Evolutionary conservation across 2,113 vertebrate genomes (phyloP).

Genomic region (Patagioenas fasciata): DNA sequence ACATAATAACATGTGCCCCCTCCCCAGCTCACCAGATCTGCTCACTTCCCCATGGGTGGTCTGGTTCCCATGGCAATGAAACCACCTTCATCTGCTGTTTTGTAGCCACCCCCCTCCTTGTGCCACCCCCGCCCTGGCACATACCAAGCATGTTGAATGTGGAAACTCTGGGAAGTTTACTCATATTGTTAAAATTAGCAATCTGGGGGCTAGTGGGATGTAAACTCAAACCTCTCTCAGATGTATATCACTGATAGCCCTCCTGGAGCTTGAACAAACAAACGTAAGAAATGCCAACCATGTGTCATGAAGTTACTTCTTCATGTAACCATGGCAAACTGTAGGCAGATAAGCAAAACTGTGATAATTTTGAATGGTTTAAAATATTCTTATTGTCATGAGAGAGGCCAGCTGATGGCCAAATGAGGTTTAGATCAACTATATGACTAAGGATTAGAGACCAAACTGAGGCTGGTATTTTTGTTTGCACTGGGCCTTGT

Average conservation of each 20-base stretch:
- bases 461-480: not conserved
- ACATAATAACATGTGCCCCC: not conserved
- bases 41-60: constrained; percentile 35
- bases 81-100: constrained; percentile 71
- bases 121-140: constrained; percentile 65
- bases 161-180: constrained; percentile 33
- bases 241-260: constrained; percentile 47
- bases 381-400: not conserved
- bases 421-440: not conserved
- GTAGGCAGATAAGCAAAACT: constrained; percentile 6
- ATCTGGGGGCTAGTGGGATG: constrained; percentile 44
- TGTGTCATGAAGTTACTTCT: constrained; percentile 70
- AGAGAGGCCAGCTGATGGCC: not conserved
- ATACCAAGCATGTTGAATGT: not conserved
- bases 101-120: not conserved
- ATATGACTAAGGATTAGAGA: not conserved
- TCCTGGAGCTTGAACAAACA: constrained; percentile 58
- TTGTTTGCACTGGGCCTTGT: not conserved
- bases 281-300: constrained; percentile 67
- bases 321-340: constrained; percentile 57
- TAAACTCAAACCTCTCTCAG: constrained; percentile 62
- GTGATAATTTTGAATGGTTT: not conserved
- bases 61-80: constrained; percentile 70
- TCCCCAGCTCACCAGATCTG: constrained; percentile 28
- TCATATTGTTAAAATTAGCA: constrained; percentile 59